phyloP scores from a whole-genome alignment of 2,113 vertebrate species.

The Melospiza melodia region DNA sequence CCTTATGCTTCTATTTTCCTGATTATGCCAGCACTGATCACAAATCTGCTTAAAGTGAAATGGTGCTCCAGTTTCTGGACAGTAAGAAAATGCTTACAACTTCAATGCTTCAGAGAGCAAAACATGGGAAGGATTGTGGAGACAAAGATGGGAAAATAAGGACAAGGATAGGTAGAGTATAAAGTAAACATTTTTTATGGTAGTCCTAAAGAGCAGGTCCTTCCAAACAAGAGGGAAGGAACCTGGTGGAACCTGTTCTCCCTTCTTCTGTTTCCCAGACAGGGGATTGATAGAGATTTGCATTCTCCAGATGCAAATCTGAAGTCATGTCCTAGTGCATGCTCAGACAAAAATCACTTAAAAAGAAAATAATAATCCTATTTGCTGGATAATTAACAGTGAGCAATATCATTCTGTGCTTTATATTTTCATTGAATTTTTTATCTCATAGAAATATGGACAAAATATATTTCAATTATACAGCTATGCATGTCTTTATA shows the following conservation, averaged over 20 bases:
- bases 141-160: neutral
- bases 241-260: neutral
- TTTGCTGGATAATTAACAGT: constrained; percentile 40
- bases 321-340: neutral
- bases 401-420: neutral
- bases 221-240: neutral
- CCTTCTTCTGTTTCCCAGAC: neutral
- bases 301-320: neutral
- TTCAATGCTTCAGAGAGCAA: neutral
- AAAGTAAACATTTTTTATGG: neutral
- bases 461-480: constrained; percentile 62
- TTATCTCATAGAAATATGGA: constrained; percentile 8
- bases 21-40: neutral
- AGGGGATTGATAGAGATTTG: neutral
- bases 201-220: neutral
- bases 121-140: neutral
- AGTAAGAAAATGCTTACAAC: neutral
- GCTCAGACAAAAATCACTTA: neutral
- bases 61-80: neutral
- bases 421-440: constrained; percentile 42
- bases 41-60: neutral
- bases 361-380: constrained; percentile 52
- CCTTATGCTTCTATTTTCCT: neutral
- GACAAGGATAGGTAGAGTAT: neutral
- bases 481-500: constrained; percentile 37